Percentiles rank a stretch among this genome's conserved stretches.
phyloP scores from a whole-genome alignment of 2,888 invertebrate species.

The Hirtodrosophila alboralis region DNA sequence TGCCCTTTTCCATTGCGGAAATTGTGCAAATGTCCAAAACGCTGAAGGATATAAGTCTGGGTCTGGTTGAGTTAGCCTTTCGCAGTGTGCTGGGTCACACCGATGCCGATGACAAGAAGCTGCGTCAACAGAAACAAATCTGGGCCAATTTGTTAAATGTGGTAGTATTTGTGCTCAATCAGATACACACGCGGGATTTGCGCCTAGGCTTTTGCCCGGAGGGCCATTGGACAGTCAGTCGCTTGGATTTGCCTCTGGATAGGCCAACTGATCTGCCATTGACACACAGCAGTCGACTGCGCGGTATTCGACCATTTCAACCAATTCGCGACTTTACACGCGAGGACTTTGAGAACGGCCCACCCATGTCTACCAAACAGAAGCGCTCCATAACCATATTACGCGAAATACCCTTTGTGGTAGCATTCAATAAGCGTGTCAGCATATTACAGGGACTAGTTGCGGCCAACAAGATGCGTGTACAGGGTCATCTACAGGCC shows the following conservation, averaged over 20 bases:
- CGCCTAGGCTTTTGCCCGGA: conserved; percentile 91
- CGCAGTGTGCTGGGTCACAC: conserved; percentile 83
- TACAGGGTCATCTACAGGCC: conserved; percentile 90
- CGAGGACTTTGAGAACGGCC: conserved; percentile 89
- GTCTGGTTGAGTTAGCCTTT: conserved; percentile 93
- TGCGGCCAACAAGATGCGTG: conserved; percentile 84
- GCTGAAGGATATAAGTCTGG: conserved; percentile 92
- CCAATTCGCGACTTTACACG: conserved; percentile 86
- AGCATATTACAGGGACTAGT: conserved; percentile 91
- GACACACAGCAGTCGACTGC: conserved; percentile 84
- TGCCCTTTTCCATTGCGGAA: conserved; percentile 90
- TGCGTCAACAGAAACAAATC: conserved; percentile 86
- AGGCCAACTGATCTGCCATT: conserved; percentile 86
- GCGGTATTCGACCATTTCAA: conserved; percentile 85
- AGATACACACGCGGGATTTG: conserved; percentile 93
- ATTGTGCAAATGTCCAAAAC: conserved; percentile 89
- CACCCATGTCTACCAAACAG: conserved; percentile 94
- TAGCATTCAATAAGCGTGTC: conserved; percentile 95
- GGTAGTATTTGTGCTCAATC: conserved; percentile 89
- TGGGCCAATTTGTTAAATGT: conserved; percentile 92
- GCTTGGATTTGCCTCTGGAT: conserved; percentile 85
- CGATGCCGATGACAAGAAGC: conserved; percentile 81
- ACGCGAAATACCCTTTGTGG: conserved; percentile 96
- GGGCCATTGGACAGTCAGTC: conserved; percentile 87
- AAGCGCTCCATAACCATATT: conserved; percentile 94